These are phyloP conservation scores for Myoxocephalus aenaeus DNA, from an alignment of 2,797 vertebrate genomes.

Conservation along the genomic window DNA sequence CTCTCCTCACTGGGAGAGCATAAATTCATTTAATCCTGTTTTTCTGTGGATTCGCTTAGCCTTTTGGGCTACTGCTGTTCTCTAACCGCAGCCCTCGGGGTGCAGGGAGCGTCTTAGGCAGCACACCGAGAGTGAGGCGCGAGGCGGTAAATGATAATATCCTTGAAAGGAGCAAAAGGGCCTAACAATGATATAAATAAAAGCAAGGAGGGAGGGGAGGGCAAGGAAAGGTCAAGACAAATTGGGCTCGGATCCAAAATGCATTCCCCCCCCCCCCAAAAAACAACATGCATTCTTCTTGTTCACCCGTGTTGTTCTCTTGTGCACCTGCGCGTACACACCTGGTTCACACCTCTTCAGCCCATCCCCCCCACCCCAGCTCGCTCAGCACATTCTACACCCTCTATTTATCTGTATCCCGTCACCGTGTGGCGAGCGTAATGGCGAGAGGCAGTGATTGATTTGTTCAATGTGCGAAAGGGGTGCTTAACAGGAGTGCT, in stretches of 20 bases:
- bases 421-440: background rate
- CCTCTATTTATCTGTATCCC: conserved; percentile 12
- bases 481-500: conserved; percentile 56
- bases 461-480: conserved; percentile 71
- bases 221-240: conserved; percentile 71
- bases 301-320: background rate
- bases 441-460: conserved; percentile 50
- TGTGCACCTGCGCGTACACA: conserved; percentile 6
- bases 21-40: conserved; percentile 89
- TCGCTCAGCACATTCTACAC: background rate
- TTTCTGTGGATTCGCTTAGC: conserved; percentile 83
- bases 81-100: conserved; percentile 77
- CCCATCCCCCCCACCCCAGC: background rate
- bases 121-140: conserved; percentile 63
- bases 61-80: conserved; percentile 79
- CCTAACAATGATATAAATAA: conserved; percentile 76
- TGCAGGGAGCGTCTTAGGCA: conserved; percentile 59
- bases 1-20: conserved; percentile 78
- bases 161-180: conserved; percentile 72
- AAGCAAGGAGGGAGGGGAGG: conserved; percentile 40
- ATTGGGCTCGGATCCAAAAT: conserved; percentile 46
- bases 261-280: conserved; percentile 24
- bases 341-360: conserved; percentile 40
- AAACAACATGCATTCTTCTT: conserved; percentile 14
- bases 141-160: conserved; percentile 81